Base-by-base conservation (phyloP, 2,888 invertebrate species). In the Tachina fera region DNA sequence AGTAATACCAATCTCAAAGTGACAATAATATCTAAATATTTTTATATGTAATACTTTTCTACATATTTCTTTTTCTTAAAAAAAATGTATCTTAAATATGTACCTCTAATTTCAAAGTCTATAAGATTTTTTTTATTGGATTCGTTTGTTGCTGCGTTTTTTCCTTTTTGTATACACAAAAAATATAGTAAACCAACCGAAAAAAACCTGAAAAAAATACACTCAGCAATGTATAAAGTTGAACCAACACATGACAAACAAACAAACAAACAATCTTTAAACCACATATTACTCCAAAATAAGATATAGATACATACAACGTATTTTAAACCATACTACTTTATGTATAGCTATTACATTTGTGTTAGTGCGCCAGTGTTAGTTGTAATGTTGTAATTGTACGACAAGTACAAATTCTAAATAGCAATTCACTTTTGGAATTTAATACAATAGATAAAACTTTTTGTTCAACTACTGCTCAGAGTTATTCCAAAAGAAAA, bases 251-350 rank as follows among this genome's bases (percentile, higher is more conserved):
- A 51, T 41, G 61, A 60, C 81, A 82, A 76, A 74, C 65, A 71
- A n/a, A n/a, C 81, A 82, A 65, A 82, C 70, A 63, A 82, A 70
- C 75, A 68, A 72, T 72, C 79, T 75, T 84, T 67, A 53, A 77
- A 65, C 83, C 83, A 83, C 60, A 72, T 67, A 72, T 78, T 78
- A 61, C 60, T 78, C 60, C 61, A 67, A 83, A 65, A 60, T 60
- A 75, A 61, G 65, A 91, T 90, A 89, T 91, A 91, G 91, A 91
- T 91, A 91, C 91, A 91, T 89, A 81, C 75, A 81, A 68, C 68
- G 68, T 63, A 67, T 67, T 49, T 41, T n/a, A 22, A 19, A 67
- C 31, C 51, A 70, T 49, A 65, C 31, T 31, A 31, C 31, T 31
- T 6, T 56, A 16, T 63, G 63, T 61, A 39, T 61, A 39, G 22